Base-by-base conservation (phyloP, 2,113 vertebrate species). In the Solea senegalensis region DNA sequence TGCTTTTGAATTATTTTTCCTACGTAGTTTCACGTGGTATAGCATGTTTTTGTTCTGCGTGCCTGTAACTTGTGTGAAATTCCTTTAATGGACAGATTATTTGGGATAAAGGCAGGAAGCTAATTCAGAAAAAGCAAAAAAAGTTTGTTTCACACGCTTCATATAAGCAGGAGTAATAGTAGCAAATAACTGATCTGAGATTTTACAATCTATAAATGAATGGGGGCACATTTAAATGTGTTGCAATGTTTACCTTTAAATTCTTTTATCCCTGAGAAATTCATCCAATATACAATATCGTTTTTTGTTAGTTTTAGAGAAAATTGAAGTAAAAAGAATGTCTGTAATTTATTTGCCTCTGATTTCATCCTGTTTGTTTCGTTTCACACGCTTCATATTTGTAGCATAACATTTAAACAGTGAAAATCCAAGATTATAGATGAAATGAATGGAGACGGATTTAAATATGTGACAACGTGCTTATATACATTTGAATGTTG, bases 11-110 rank as follows among this genome's bases (percentile, higher is more conserved):
- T 43, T 65, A 48, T 64, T 46, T 4, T 3, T 21, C 49, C 21
- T 21, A 21, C 21, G 5, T 50, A 28, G 7, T 39, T 65, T 63
- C 26, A 28, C 12, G 27, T n/a, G 13, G 8, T 28, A 13, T 16
- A 27, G 2, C 21, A 40, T 56, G 54, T 16, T 27, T 15, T 15
- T 41, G 2, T 10, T 46, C 40, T 40, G 41, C 9, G 63, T 51
- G 46, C 58, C 68, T 11, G 15, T 75, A 65, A 62, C 12, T 41
- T 49, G 9, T 48, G 7, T 16, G 45, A 21, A 61, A 70, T 65
- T 16, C 26, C 14, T 64, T 66, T 46, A 9, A 40, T 46, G 8
- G 9, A 4, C 8, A 41, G 64, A 70, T 15, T 8, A 53, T 57
- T 57, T 70, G 4, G 7, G 1, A 66, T 28, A 5, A 7, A 14